A percentile compares a stretch with the other conserved stretches of the same genome.
phyloP scores from a whole-genome alignment of 2,797 vertebrate genomes.

The Allochrocebus solatus region DNA sequence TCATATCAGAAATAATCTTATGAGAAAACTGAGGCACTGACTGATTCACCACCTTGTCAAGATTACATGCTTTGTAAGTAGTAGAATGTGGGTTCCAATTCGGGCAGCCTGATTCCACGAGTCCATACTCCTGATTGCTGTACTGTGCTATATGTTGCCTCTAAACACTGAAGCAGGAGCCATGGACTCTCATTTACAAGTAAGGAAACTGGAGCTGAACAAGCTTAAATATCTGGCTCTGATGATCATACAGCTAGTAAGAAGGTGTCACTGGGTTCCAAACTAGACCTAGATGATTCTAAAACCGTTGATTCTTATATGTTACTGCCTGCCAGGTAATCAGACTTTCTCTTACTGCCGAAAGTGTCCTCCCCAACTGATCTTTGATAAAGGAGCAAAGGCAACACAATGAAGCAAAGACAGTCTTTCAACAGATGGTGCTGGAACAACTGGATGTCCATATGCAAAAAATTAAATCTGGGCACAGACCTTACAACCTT shows the following conservation, averaged over 20 bases:
- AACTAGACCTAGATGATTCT: not conserved
- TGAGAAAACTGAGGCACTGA: not conserved
- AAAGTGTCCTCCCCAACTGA: not conserved
- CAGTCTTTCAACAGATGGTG: not conserved
- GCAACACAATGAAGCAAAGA: too few relatives aligned
- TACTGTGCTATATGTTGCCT: not conserved
- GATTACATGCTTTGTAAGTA: not conserved
- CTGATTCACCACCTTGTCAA: not conserved
- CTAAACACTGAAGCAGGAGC: not conserved
- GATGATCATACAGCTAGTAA: not conserved
- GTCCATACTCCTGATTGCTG: not conserved
- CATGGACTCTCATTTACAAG: not conserved
- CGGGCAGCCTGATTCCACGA: too few relatives aligned
- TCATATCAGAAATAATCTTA: not conserved
- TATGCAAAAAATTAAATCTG: not conserved
- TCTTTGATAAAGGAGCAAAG: not conserved
- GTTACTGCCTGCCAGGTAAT: not conserved
- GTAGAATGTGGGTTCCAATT: not conserved
- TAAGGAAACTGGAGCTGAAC: not conserved
- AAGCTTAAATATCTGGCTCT: not conserved
- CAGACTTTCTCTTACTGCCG: not conserved
- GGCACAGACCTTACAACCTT: not conserved
- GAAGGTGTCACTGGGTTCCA: not conserved
- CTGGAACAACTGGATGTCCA: not conserved
- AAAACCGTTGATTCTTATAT: not conserved